Conservation (phyloP, 2,888 invertebrate genomes). For the Diarsia dahlii region DNA sequence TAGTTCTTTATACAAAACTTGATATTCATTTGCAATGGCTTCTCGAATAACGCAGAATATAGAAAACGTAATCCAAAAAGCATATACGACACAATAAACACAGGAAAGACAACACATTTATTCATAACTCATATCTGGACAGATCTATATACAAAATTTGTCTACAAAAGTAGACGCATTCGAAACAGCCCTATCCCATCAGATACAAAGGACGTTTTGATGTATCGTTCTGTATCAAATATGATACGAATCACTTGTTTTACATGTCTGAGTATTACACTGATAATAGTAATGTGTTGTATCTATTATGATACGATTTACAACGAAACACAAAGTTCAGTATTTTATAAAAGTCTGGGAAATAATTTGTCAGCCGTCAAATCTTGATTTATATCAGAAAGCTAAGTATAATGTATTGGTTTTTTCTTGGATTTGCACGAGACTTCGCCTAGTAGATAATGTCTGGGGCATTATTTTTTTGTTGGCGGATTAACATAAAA, state of each 20-base stretch:
- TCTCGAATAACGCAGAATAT: not conserved
- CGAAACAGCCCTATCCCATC: slow-evolving; percentile 61
- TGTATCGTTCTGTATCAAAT: slow-evolving; percentile 76
- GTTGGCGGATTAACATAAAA: slow-evolving; percentile 43
- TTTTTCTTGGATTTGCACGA: slow-evolving; percentile 28
- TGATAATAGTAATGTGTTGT: slow-evolving; percentile 70
- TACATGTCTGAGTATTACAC: slow-evolving; percentile 71
- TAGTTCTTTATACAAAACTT: not conserved
- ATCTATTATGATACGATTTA: slow-evolving; percentile 66
- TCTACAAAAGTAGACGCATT: slow-evolving; percentile 49
- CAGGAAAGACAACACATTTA: slow-evolving; percentile 48
- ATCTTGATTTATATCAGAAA: slow-evolving; percentile 53
- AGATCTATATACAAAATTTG: slow-evolving; percentile 52
- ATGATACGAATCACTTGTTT: slow-evolving; percentile 79
- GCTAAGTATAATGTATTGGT: slow-evolving; percentile 34
- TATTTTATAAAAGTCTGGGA: slow-evolving; percentile 38
- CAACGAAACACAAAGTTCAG: slow-evolving; percentile 41
- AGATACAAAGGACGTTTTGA: slow-evolving; percentile 78
- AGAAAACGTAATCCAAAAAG: slow-evolving; percentile 17
- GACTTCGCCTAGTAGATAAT: slow-evolving; percentile 22
- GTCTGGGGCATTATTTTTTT: slow-evolving; percentile 35
- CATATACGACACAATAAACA: slow-evolving; percentile 27
- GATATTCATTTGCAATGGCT: not conserved
- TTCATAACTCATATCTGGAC: slow-evolving; percentile 58
- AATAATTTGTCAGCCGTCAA: slow-evolving; percentile 54